A percentile compares a stretch with the other conserved stretches of the same genome.
These are phyloP conservation scores for Agrotis segetum DNA, from an alignment of 2,888 invertebrate genomes.

Conservation along the genomic window DNA sequence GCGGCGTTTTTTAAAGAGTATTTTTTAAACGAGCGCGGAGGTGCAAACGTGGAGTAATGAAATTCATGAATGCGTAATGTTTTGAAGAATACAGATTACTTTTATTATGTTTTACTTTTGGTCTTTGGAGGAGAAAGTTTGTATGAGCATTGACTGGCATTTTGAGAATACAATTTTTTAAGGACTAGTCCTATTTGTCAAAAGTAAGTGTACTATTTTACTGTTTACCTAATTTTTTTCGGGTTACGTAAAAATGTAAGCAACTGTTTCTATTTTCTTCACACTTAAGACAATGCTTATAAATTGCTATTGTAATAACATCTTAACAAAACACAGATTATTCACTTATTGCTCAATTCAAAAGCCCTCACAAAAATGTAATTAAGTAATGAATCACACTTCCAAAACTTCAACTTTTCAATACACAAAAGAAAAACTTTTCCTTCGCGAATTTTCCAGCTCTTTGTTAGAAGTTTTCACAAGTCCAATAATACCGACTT, in stretches of 20 bases:
- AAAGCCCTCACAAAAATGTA: neutral
- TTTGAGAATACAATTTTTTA: neutral
- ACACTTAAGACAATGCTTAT: too few species aligned
- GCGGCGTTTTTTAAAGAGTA: slow-evolving; percentile 51
- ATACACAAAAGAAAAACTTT: slow-evolving; percentile 17
- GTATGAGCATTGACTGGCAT: neutral
- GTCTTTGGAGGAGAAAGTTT: neutral
- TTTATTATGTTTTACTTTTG: slow-evolving; percentile 10
- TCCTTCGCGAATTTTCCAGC: slow-evolving; percentile 1
- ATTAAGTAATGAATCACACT: slow-evolving; percentile 6
- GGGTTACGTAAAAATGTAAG: neutral
- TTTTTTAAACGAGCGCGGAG: slow-evolving; percentile 46
- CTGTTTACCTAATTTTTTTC: neutral
- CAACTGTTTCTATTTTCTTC: too few species aligned
- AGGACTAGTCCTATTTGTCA: too few species aligned
- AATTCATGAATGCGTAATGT: slow-evolving; percentile 48
- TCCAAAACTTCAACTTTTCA: slow-evolving; percentile 12
- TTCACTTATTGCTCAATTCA: neutral
- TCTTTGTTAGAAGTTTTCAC: slow-evolving; percentile 9
- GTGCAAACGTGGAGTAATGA: slow-evolving; percentile 41
- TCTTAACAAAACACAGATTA: neutral
- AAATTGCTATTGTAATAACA: too few species aligned
- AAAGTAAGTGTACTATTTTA: too few species aligned
- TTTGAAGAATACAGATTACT: slow-evolving; percentile 30
- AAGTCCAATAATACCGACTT: slow-evolving; percentile 7